Evolutionary conservation across 2,113 vertebrate genomes (phyloP), one percentile per base, ranked within the genome.

Genomic region (Elaphurus davidianus): DNA sequence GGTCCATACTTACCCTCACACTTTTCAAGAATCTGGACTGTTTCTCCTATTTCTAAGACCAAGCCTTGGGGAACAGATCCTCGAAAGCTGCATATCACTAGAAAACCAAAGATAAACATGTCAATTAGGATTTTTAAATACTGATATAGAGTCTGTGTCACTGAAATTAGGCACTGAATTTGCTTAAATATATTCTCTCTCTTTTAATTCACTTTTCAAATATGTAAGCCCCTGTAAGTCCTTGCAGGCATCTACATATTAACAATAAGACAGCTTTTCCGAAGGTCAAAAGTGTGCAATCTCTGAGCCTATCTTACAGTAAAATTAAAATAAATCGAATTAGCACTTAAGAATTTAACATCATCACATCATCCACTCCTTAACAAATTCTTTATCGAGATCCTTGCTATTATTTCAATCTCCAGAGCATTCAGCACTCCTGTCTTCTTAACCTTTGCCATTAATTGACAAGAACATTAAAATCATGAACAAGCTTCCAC

Each of bases 61-160:
- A 99, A 99, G 60, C 99, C 99, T 98, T 99, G 99, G 86, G 99
- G 99, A 97, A 99, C 99, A 85, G 99, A 98, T 96, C 99, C 99
- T 97, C 99, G 99, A 99, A 99, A 99, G 99, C 99, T 99, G 99
- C 99, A 99, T 99, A 99, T 99, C 98, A 99, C 99, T 99, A 94
- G 97, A 98, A 98, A 98, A 99, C 76, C 97, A 94, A 98, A 57
- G 59, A 98, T 93, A 95, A 97, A 96, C 11, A 96, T 1, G 90
- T 88, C 57, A 89, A 52, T 97, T 94, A 97, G 67, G 71, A 93
- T 91, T 97, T 93, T 94, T 60, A 67, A 74, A 86, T 64, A 96
- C 1, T 93, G 45, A 67, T 6, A 78, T 30, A 84, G 45, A 6
- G 16, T 95, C 67, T 88, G 9, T 90, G 19, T 87, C 17, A 92